Base-by-base conservation (phyloP, 1,140 invertebrate species). In the Zophobas atratus region DNA sequence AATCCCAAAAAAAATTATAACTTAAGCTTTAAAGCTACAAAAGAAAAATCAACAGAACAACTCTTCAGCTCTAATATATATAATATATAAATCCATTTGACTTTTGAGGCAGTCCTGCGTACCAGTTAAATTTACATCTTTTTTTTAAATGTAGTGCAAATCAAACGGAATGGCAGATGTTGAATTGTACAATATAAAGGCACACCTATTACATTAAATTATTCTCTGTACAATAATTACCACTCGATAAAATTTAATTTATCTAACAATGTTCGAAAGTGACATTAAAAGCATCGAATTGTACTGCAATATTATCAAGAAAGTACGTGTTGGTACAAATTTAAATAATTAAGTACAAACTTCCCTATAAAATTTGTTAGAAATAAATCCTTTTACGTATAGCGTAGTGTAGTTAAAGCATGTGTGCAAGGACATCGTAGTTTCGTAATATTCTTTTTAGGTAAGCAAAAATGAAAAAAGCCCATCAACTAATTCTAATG, bases 171-270 rank as follows among this genome's bases (percentile, higher is more conserved):
- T 77, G 75, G 74, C 77, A 80, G 56, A 76, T 79, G 77, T 57
- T 78, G 79, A 83, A 83, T 82, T 84, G 83, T 84, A 84, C 83
- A 84, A 83, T 84, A 81, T 78, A 84, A 84, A 84, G 84, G 83
- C 83, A 84, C 83, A 83, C 83, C 83, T 84, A 84, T 83, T 83
- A 83, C 79, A 82, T 78, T 79, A 79, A 80, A 77, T 79, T 75
- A 78, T 77, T 80, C 77, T 80, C 74, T 80, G 76, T 81, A 81
- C 72, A 78, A 71, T 71, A 67, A 67, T 75, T 57, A 75, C 71
- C 55, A 56, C 71, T 55, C 49, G 71, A 73, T 73, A 73, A 73
- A 73, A 55, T 73, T 55, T 55, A 43, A 41, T 74, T 75, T 75
- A 43, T 60, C 48, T 76, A 46, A 60, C 38, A 71, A 49, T 38